Conservation (phyloP, 2,888 invertebrate genomes). For the Apamea crenata region DNA sequence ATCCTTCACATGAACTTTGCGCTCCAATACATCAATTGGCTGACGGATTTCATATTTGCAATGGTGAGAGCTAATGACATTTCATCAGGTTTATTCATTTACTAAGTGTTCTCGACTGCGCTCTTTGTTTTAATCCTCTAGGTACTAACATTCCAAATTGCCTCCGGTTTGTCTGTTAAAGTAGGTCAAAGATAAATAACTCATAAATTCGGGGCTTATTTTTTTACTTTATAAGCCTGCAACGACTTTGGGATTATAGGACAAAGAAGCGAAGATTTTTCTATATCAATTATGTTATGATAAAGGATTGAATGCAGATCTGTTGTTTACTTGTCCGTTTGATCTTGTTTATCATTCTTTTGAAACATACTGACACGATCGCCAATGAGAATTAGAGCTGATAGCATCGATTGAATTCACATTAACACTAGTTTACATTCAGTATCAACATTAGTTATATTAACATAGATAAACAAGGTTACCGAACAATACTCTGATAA, state of each 20-base stretch:
- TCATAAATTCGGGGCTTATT: constrained; percentile 62
- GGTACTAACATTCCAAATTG: constrained; percentile 52
- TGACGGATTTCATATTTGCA: constrained; percentile 49
- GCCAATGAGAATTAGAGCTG: constrained; percentile 19
- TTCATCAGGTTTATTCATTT: constrained; percentile 36
- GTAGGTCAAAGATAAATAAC: constrained; percentile 68
- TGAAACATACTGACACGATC: constrained; percentile 36
- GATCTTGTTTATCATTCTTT: constrained; percentile 52
- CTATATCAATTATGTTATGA: neutral
- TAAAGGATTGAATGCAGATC: constrained; percentile 26
- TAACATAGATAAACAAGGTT: constrained; percentile 40
- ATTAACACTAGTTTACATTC: constrained; percentile 40
- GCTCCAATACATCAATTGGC: constrained; percentile 33
- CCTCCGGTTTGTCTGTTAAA: constrained; percentile 59
- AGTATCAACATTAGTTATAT: constrained; percentile 46
- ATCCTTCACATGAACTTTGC: constrained; percentile 43
- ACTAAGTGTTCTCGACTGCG: constrained; percentile 36
- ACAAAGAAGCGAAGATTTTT: constrained; percentile 30
- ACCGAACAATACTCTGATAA: constrained; percentile 40
- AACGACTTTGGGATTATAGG: constrained; percentile 51
- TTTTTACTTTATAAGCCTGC: constrained; percentile 62
- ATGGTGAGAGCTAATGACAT: constrained; percentile 49
- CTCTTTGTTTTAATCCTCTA: constrained; percentile 42
- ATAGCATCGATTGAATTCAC: constrained; percentile 48
- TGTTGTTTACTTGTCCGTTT: constrained; percentile 31